Evolutionary conservation across 2,888 invertebrate species (phyloP).

Genomic region (Emesis russula): DNA sequence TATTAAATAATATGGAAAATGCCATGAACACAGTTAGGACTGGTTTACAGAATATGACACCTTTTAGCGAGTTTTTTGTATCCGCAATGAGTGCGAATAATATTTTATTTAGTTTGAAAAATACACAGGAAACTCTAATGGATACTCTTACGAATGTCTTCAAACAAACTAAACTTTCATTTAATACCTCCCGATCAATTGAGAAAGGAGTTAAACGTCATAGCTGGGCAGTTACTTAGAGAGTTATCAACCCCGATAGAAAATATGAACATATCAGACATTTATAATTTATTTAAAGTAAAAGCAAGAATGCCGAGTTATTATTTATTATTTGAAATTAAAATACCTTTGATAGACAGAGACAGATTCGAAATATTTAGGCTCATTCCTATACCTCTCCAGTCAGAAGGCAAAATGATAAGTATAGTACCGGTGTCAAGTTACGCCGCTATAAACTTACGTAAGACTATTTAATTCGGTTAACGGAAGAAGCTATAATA

Average conservation of each 20-base stretch:
- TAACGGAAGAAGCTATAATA: no score
- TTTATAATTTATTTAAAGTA: slow-evolving; percentile 27
- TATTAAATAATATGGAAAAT: no score
- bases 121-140: slow-evolving; percentile 24
- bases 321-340: background rate
- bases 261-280: slow-evolving; percentile 29
- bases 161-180: no score
- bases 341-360: no score
- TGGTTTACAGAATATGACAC: no score
- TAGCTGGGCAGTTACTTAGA: slow-evolving; percentile 26
- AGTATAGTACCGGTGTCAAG: no score
- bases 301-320: slow-evolving; percentile 20
- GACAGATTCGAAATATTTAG: no score
- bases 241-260: slow-evolving; percentile 26
- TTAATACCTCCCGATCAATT: background rate
- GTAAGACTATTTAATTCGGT: no score
- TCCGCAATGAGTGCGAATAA: slow-evolving; percentile 24
- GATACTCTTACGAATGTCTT: slow-evolving; percentile 13
- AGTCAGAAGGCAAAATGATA: no score
- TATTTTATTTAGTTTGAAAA: background rate
- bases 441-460: no score
- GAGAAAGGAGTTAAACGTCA: slow-evolving; percentile 19
- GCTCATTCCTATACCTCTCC: no score
- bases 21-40: no score
- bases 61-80: background rate